A percentile compares a stretch with the other conserved stretches of the same genome.
Evolutionary conservation across 2,113 vertebrate species (phyloP).

Genomic region (Nansenia antarctica): DNA sequence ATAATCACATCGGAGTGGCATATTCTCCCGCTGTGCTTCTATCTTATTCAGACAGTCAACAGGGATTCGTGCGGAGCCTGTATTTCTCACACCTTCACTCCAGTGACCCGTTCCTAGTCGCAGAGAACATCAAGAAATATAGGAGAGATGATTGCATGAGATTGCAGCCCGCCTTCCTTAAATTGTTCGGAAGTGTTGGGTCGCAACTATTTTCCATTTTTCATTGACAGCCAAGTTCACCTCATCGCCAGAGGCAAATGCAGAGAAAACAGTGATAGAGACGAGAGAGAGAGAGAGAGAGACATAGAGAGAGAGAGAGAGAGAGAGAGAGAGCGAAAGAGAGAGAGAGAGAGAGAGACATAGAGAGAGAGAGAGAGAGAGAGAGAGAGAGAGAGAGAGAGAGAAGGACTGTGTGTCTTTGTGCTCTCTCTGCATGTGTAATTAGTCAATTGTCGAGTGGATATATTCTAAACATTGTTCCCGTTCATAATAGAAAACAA

Average conservation of each 20-base stretch:
- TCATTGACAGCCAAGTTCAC: slow-evolving; percentile 46
- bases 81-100: slow-evolving; percentile 39
- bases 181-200: slow-evolving; percentile 66
- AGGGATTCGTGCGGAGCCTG: not conserved
- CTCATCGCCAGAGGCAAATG: slow-evolving; percentile 21
- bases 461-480: slow-evolving; percentile 12
- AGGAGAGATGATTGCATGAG: slow-evolving; percentile 59
- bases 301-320: no score
- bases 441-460: not conserved
- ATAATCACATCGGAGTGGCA: not conserved
- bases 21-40: no score
- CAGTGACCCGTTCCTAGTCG: slow-evolving; percentile 49
- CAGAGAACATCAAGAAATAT: slow-evolving; percentile 55
- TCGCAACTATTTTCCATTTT: slow-evolving; percentile 64
- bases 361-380: no score
- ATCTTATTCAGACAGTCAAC: not conserved
- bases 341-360: no score
- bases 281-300: no score
- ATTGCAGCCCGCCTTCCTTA: slow-evolving; percentile 62
- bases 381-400: no score
- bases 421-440: slow-evolving; percentile 22
- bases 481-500: slow-evolving; percentile 5
- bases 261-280: slow-evolving; percentile 19
- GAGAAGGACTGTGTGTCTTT: slow-evolving; percentile 32
- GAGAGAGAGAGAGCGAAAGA: no score